Base-by-base conservation (phyloP, 2,113 vertebrate genomes). In the Panthera tigris region DNA sequence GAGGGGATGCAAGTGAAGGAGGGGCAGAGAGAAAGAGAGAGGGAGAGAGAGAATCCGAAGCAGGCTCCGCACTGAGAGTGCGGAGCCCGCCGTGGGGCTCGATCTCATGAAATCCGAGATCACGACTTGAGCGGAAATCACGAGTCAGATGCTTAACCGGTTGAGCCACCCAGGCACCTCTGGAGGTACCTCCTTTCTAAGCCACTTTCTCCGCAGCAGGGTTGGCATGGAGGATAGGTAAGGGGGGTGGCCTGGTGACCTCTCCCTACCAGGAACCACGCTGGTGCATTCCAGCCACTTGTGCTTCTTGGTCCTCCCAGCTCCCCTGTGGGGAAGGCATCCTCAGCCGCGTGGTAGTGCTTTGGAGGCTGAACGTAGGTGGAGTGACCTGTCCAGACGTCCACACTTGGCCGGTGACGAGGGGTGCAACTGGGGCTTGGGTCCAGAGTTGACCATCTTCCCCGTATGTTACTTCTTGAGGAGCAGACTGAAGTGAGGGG, bases 331-430 rank as follows among this genome's bases (percentile, higher is more conserved):
- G 81, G 13, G 71, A 71, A 50, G 88, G 13, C 16, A 0, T 9
- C 18, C 9, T n/a, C 45, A 65, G 69, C 50, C 8, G 0, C 5
- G 0, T 11, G 45, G 45, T 18, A 73, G 2, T 5, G 41, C n/a
- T 11, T 1, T 1, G 19, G 65, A 79, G 21, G 9, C 19, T 9
- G 74, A 66, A 16, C 33, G 11, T 41, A 14, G 4, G 1, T 41
- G 19, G 45, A n/a, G 1, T 4, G 10, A 11, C 2, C 0, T 4
- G 6, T 61, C 39, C 3, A 0, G 3, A 63, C 25, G 23, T 7
- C 1, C 89, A 18, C 3, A 8, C 7, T 7, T 23, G 36, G 14
- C 52, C 27, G 7, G 14, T 1, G 33, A 55, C n/a, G 14, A 57
- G 31, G 5, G 9, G 0, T 0, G 18, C 29, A 25, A 50, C 11